Conservation (phyloP, 2,888 invertebrate species). For the Tillus elongatus region DNA sequence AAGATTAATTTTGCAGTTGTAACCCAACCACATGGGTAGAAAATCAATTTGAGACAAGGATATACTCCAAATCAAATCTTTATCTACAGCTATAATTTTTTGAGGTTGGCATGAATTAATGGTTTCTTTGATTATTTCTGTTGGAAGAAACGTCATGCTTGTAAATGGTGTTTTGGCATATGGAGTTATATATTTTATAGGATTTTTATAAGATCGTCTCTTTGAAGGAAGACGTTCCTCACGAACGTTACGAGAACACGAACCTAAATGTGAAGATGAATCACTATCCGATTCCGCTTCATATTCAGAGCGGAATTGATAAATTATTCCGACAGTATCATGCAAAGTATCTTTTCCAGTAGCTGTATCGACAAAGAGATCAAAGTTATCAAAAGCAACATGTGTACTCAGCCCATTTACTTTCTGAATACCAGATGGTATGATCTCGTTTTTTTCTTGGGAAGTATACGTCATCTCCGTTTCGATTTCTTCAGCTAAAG, state of each 20-base stretch:
- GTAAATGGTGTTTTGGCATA: slow-evolving; percentile 5
- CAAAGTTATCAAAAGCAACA: slow-evolving; percentile 30
- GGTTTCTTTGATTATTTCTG: slow-evolving; percentile 7
- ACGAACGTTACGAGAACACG: too few relatives aligned
- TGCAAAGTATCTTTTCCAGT: slow-evolving; percentile 26
- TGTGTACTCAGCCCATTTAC: slow-evolving; percentile 22
- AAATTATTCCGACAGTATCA: too few relatives aligned
- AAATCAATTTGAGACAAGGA: slow-evolving; percentile 17
- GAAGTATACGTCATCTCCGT: slow-evolving; percentile 23
- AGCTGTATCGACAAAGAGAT: slow-evolving; percentile 25
- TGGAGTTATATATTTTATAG: slow-evolving; percentile 3
- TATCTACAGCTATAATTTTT: slow-evolving; percentile 21
- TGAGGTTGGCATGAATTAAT: slow-evolving; percentile 8
- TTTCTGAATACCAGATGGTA: slow-evolving; percentile 25
- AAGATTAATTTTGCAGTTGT: slow-evolving; percentile 18
- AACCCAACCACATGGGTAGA: slow-evolving; percentile 24
- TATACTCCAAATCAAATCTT: slow-evolving; percentile 21
- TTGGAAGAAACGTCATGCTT: slow-evolving; percentile 7
- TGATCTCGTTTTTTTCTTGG: slow-evolving; percentile 18
- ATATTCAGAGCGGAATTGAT: too few relatives aligned
- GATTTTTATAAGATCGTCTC: slow-evolving; percentile 13
- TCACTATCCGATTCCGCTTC: too few relatives aligned
- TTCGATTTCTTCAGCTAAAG: slow-evolving; percentile 28
- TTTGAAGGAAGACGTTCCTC: too few relatives aligned
- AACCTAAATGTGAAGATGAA: too few relatives aligned